Percentiles rank a stretch among this genome's conserved stretches.
Evolutionary conservation across 2,797 vertebrate genomes (phyloP).

Genomic region (Morus bassanus): DNA sequence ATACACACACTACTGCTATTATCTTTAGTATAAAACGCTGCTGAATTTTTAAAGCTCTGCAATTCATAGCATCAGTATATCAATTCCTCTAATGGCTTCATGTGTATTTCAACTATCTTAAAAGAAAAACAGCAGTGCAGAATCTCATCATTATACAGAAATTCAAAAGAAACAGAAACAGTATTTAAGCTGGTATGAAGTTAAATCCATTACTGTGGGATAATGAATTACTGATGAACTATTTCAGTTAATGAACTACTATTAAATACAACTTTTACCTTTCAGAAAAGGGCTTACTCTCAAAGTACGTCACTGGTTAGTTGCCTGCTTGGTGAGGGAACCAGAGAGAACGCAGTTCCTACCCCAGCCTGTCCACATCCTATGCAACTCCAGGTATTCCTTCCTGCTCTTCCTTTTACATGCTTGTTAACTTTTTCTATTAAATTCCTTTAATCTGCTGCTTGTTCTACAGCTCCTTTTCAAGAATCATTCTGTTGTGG

Average conservation of each 20-base stretch:
- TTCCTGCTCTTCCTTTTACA: not conserved
- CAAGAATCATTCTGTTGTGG: not conserved
- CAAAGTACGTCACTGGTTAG: not conserved
- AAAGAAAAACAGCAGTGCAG: not conserved
- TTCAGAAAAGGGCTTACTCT: not conserved
- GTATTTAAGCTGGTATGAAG: not conserved
- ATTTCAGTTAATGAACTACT: not conserved
- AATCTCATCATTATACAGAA: not conserved
- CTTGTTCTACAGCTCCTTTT: not conserved
- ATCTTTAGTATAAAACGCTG: not conserved
- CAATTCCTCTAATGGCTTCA: not conserved
- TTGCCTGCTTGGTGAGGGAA: not conserved
- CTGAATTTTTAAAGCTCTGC: not conserved
- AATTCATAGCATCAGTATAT: not conserved
- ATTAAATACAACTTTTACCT: not conserved
- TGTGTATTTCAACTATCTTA: not conserved
- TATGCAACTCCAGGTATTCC: not conserved
- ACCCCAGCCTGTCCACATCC: not conserved
- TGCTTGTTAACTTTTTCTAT: not conserved
- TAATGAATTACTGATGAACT: not conserved
- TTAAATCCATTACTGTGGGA: not conserved
- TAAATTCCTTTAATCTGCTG: not conserved
- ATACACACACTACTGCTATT: not conserved
- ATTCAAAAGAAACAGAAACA: not conserved
- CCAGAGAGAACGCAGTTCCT: not conserved